phyloP scores from a whole-genome alignment of 2,797 vertebrate species.

The Psittacula derbiana region DNA sequence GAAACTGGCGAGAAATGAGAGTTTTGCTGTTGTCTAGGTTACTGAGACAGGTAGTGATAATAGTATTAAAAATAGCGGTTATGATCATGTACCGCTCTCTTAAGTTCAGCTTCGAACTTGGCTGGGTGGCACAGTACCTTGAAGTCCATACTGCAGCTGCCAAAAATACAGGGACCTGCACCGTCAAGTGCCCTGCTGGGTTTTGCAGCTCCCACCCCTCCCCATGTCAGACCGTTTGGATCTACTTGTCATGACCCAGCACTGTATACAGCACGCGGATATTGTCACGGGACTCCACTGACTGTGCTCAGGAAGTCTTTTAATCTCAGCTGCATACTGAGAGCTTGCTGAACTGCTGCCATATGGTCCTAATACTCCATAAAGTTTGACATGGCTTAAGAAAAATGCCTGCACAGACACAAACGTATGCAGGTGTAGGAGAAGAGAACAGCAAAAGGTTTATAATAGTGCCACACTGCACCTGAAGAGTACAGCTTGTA shows the following conservation, averaged over 20 bases:
- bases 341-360: constrained; percentile 28
- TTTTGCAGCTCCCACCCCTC: not conserved
- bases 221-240: not conserved
- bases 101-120: not conserved
- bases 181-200: not conserved
- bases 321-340: not conserved
- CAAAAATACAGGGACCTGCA: not conserved
- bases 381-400: constrained; percentile 24
- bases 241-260: not conserved
- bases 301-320: not conserved
- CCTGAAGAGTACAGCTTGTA: not conserved
- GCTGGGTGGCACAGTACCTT: not conserved
- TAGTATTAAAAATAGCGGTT: constrained; percentile 22
- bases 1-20: constrained; percentile 9
- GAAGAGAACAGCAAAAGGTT: not conserved
- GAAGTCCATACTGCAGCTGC: not conserved
- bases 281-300: not conserved
- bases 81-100: not conserved
- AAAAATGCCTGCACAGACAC: not conserved
- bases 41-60: constrained; percentile 38
- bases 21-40: constrained; percentile 59
- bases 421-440: not conserved
- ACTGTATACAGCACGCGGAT: not conserved
- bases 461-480: not conserved
- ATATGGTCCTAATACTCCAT: not conserved